Evolutionary conservation across 2,888 invertebrate species (phyloP), one percentile per base, ranked within the genome.

Genomic region (Lutraria lutraria): DNA sequence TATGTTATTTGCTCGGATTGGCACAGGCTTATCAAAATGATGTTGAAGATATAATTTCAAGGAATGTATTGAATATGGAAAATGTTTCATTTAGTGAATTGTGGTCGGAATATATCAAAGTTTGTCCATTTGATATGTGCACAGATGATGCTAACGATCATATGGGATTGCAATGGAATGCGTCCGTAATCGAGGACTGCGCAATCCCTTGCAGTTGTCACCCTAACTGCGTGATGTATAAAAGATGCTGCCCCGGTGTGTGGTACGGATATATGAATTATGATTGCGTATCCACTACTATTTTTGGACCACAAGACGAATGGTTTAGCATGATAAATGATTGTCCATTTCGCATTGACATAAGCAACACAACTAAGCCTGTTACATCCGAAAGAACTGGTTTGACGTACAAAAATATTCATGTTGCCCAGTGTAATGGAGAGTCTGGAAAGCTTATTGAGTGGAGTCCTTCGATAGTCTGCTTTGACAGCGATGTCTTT

Each of bases 351-450:
- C 29, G 43, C 25, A n/a, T 16, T 13, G 25, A 25, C 0, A 34
- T 43, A 13, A 21, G 19, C 19, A 63, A 34, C 4, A 21, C n/a
- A 10, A 34, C 19, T 43, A 43, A 63, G 19, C 83, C 83, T 19
- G 83, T 83, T 4, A 63, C 63, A 29, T 52, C n/a, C 3, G 16
- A 72, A 10, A 52, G 60, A 63, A 83, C 83, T 10, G 56, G 56
- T 19, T 16, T 83, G n/a, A 83, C 83, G n/a, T 83, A 83, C n/a
- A 54, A 63, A 43, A 83, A 60, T 3, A 63, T 15, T n/a, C 15
- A 43, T 19, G 21, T 83, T n/a, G 83, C 83, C 10, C 19, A 63
- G n/a, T 83, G 83, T 63, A 83, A 83, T 63, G 83, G 21, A 34
- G 83, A 83, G 15, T n/a, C 34, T n/a, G 63, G 34, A 25, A 29